Percentiles rank a stretch among this genome's conserved stretches.
phyloP scores from a whole-genome alignment of 2,888 invertebrate species.

The Mythimna lalbum region DNA sequence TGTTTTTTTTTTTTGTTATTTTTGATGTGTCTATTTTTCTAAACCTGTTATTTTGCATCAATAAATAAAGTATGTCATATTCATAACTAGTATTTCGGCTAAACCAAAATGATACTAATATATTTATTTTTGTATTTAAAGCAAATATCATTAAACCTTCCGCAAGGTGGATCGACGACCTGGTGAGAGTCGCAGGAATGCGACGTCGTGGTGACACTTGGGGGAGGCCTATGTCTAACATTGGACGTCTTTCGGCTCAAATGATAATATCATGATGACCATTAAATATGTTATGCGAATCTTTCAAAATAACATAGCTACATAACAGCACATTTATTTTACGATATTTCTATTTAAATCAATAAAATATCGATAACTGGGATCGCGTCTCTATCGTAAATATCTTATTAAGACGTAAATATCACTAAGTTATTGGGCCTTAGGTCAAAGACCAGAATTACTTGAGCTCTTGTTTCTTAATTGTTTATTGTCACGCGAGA shows the following conservation, averaged over 20 bases:
- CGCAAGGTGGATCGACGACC: no score
- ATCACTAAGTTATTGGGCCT: slow-evolving; percentile 42
- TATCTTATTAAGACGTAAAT: slow-evolving; percentile 80
- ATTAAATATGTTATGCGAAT: neutral
- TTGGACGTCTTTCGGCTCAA: no score
- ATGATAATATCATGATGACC: no score
- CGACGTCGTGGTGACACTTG: no score
- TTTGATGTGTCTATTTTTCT: neutral
- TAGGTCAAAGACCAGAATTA: slow-evolving; percentile 22
- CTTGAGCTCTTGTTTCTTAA: slow-evolving; percentile 24
- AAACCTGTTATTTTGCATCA: neutral
- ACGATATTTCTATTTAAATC: slow-evolving; percentile 54
- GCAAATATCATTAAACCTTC: neutral
- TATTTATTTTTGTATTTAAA: neutral
- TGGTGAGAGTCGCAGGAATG: no score
- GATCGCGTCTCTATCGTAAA: slow-evolving; percentile 71
- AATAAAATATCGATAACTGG: slow-evolving; percentile 70
- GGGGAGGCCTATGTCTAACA: no score
- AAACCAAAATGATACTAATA: neutral
- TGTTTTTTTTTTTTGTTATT: neutral
- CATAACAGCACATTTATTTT: slow-evolving; percentile 48
- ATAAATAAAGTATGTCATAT: neutral
- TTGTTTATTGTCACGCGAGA: slow-evolving; percentile 11
- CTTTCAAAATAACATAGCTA: slow-evolving; percentile 17
- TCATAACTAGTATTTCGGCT: neutral